Conservation (phyloP, 2,113 vertebrate genomes). For the Gymnocephalus cernua region DNA sequence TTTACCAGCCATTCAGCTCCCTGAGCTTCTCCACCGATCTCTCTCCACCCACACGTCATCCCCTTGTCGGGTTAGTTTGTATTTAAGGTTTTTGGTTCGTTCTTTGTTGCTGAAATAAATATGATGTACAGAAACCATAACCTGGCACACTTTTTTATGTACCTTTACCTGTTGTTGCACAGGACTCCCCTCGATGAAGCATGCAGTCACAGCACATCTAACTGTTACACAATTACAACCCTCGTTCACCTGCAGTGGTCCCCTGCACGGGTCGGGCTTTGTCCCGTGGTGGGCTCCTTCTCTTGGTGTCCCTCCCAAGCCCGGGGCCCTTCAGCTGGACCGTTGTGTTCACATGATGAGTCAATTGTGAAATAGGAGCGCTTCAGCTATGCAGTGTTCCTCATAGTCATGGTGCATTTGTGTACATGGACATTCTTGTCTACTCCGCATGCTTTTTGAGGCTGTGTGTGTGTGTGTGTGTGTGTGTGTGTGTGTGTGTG, state of each 20-base stretch:
- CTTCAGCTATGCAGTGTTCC: slow-evolving; percentile 14
- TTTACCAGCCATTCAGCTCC: too few relatives aligned
- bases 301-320: slow-evolving; percentile 18
- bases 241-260: slow-evolving; percentile 5
- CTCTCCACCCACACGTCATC: too few relatives aligned
- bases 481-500: slow-evolving; percentile 27
- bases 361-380: slow-evolving; percentile 47
- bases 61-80: too few relatives aligned
- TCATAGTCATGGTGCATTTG: background rate
- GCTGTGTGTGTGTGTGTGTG: background rate
- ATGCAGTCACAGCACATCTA: slow-evolving; percentile 11
- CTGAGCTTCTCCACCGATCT: too few relatives aligned
- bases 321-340: slow-evolving; percentile 17
- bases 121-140: background rate
- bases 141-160: background rate
- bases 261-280: background rate
- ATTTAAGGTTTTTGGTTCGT: too few relatives aligned
- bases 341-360: slow-evolving; percentile 29
- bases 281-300: slow-evolving; percentile 10
- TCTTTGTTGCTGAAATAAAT: background rate
- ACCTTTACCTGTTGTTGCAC: slow-evolving; percentile 12
- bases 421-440: slow-evolving; percentile 2
- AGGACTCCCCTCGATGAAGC: slow-evolving; percentile 10
- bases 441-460: slow-evolving; percentile 4
- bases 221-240: slow-evolving; percentile 7